These are phyloP conservation scores for Plumapathes pennacea DNA, from an alignment of 92 coral and sea anemone species.

Conservation along the genomic window DNA sequence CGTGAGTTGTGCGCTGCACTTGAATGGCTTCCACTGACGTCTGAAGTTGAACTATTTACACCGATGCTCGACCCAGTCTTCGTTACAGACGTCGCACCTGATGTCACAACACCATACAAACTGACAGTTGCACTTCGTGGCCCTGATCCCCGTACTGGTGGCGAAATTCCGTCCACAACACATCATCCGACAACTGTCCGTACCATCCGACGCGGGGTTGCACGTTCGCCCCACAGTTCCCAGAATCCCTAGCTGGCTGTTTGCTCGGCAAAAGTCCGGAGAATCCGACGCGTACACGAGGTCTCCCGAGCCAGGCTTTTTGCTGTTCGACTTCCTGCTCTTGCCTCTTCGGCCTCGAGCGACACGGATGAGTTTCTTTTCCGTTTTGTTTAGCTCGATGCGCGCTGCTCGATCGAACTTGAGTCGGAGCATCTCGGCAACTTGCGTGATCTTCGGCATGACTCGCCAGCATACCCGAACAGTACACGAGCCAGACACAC, in stretches of 20 bases:
- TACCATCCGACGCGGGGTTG: slow-evolving; percentile 47
- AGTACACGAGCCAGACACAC: slow-evolving; percentile 79
- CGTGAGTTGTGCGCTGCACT: too few relatives aligned
- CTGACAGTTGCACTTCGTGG: slow-evolving; percentile 80
- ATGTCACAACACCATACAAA: slow-evolving; percentile 95
- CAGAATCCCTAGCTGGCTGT: slow-evolving; percentile 53
- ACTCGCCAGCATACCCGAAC: slow-evolving; percentile 77
- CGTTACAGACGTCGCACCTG: slow-evolving; percentile 67
- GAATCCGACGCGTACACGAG: slow-evolving; percentile 61
- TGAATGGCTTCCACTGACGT: too few relatives aligned
- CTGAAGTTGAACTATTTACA: too few relatives aligned
- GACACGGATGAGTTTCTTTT: slow-evolving; percentile 50
- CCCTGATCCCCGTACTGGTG: slow-evolving; percentile 27
- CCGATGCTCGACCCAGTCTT: slow-evolving; percentile 57
- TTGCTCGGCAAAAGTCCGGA: slow-evolving; percentile 76
- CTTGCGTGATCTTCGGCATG: slow-evolving; percentile 66
- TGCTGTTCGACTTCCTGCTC: slow-evolving; percentile 42
- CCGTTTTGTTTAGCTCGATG: slow-evolving; percentile 59
- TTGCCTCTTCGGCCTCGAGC: slow-evolving; percentile 54
- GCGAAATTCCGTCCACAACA: slow-evolving; percentile 81
- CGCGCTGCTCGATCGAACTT: slow-evolving; percentile 63
- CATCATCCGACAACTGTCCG: slow-evolving; percentile 71
- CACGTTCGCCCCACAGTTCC: slow-evolving; percentile 82
- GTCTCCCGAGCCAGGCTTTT: slow-evolving; percentile 51
- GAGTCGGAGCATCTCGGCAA: slow-evolving; percentile 64